phyloP scores from a whole-genome alignment of 2,888 invertebrate species.

The Pammene fasciana region DNA sequence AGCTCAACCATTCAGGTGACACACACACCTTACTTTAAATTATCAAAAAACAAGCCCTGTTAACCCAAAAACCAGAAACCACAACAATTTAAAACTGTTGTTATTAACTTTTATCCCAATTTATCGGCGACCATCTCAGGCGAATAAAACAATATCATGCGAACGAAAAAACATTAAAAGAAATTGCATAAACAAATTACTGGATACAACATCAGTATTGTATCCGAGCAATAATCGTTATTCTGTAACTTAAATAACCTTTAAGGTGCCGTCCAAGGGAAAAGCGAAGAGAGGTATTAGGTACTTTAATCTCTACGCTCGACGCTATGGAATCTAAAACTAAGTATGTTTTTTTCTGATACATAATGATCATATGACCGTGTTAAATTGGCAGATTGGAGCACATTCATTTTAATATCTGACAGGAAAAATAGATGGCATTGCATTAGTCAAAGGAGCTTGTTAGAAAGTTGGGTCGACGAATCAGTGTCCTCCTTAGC shows the following conservation, averaged over 20 bases:
- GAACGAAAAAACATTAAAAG: conserved; percentile 42
- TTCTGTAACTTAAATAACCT: conserved; percentile 73
- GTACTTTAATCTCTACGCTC: too few relatives aligned
- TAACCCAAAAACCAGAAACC: neutral
- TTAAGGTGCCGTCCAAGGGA: conserved; percentile 49
- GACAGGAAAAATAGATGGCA: too few relatives aligned
- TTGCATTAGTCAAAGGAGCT: too few relatives aligned
- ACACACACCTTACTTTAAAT: neutral
- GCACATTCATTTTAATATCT: too few relatives aligned
- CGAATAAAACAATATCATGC: conserved; percentile 40
- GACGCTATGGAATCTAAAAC: too few relatives aligned
- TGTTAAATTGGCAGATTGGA: too few relatives aligned
- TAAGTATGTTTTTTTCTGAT: too few relatives aligned
- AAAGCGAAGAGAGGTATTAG: conserved; percentile 20
- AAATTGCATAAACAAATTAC: conserved; percentile 70
- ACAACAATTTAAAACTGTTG: conserved; percentile 12
- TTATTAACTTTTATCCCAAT: conserved; percentile 34
- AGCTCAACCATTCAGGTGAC: too few relatives aligned
- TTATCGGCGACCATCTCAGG: conserved; percentile 29
- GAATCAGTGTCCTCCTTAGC: too few relatives aligned
- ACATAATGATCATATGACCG: too few relatives aligned
- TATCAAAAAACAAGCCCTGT: neutral
- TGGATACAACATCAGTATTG: conserved; percentile 72
- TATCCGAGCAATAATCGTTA: conserved; percentile 76
- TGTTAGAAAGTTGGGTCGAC: too few relatives aligned